A percentile compares a stretch with the other conserved stretches of the same genome.
phyloP scores from a whole-genome alignment of 1,140 invertebrate species.

The Saccostrea echinata region DNA sequence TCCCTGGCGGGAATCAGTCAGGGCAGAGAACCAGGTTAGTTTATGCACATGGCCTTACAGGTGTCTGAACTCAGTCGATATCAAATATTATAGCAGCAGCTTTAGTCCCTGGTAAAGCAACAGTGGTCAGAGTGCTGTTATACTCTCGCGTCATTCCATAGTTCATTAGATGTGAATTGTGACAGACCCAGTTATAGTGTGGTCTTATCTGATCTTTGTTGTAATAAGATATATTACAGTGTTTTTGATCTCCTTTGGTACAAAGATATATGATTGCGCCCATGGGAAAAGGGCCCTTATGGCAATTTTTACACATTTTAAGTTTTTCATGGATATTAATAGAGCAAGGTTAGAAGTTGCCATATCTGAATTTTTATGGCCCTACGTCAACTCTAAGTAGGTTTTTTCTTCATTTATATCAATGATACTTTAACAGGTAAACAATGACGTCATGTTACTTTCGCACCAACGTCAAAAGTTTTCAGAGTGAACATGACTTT shows the following conservation, averaged over 20 bases:
- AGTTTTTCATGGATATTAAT: no score
- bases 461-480: no score
- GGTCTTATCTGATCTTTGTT: neutral
- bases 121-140: neutral
- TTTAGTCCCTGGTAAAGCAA: neutral
- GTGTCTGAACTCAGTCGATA: neutral
- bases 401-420: no score
- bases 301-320: no score
- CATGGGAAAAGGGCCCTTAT: no score
- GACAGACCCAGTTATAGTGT: neutral
- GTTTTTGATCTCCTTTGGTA: neutral
- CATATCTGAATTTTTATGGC: no score
- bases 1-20: neutral
- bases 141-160: neutral
- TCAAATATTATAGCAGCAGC: neutral
- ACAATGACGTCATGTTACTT: no score
- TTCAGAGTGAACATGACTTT: no score
- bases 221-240: neutral
- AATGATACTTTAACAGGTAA: no score
- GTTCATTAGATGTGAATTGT: constrained; percentile 25
- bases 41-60: neutral
- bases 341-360: no score
- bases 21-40: neutral
- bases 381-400: no score
- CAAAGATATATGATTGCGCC: no score